Conservation (phyloP, 2,888 invertebrate genomes). For the Dastarcus helophoroides region DNA sequence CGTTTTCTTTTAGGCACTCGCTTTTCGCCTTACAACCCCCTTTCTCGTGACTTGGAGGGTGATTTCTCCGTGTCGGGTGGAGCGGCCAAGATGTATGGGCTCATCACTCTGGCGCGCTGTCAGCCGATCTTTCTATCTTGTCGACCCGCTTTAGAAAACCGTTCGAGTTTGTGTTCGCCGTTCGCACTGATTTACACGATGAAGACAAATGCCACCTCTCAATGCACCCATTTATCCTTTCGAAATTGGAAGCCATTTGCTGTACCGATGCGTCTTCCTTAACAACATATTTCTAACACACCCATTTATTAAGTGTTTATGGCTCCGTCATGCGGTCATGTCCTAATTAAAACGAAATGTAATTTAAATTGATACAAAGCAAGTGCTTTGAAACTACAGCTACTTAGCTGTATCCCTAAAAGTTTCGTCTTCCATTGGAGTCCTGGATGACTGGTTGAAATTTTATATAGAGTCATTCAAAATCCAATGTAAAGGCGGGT, state of each 20-base stretch:
- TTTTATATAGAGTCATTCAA: no score
- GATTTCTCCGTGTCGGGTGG: constrained; percentile 34
- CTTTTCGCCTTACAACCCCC: constrained; percentile 27
- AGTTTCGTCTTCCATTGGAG: no score
- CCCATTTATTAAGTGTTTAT: no score
- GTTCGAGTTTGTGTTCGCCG: constrained; percentile 32
- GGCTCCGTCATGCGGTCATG: no score
- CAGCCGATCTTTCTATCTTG: constrained; percentile 35
- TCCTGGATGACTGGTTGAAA: no score
- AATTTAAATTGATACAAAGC: no score
- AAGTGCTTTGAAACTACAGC: no score
- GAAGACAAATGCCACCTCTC: constrained; percentile 36
- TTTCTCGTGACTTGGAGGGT: constrained; percentile 32
- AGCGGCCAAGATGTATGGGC: constrained; percentile 34
- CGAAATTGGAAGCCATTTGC: constrained; percentile 29
- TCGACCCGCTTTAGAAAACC: constrained; percentile 30
- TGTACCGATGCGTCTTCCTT: no score
- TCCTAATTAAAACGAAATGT: no score
- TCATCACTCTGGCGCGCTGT: constrained; percentile 36
- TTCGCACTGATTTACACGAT: constrained; percentile 27
- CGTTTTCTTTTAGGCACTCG: constrained; percentile 31
- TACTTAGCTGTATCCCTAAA: no score
- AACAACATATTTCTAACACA: no score
- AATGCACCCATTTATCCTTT: constrained; percentile 29
- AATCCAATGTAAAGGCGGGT: no score